Evolutionary conservation across 2,888 invertebrate species (phyloP).

Genomic region (Trypoxylon attenuatum): DNA sequence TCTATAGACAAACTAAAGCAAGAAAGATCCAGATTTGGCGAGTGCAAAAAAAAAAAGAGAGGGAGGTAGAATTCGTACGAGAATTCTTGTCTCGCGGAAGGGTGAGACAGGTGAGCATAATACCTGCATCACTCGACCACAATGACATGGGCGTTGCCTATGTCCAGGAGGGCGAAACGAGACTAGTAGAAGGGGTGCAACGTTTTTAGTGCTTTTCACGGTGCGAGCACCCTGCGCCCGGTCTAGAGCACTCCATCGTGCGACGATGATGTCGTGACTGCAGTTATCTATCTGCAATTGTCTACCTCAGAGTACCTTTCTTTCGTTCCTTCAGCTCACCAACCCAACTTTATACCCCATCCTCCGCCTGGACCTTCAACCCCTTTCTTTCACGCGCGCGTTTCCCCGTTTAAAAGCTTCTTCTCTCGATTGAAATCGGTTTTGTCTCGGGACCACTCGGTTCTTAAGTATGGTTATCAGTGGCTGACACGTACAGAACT

Average conservation of each 20-base stretch:
- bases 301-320: constrained; percentile 51
- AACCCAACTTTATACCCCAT: neutral
- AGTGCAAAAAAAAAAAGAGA: neutral
- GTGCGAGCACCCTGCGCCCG: constrained; percentile 26
- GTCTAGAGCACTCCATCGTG: constrained; percentile 63
- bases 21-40: no score
- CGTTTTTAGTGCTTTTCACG: constrained; percentile 61
- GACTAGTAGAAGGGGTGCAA: constrained; percentile 33
- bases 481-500: no score
- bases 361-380: constrained; percentile 3
- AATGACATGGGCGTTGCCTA: constrained; percentile 44
- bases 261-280: constrained; percentile 58
- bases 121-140: constrained; percentile 41
- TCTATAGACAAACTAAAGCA: no score
- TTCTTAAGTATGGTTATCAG: no score
- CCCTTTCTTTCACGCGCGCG: constrained; percentile 10
- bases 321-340: constrained; percentile 22
- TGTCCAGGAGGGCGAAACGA: constrained; percentile 32
- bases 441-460: no score
- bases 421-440: no score
- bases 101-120: constrained; percentile 56
- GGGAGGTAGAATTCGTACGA: neutral
- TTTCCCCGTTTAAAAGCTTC: constrained; percentile 16
- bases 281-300: constrained; percentile 52
- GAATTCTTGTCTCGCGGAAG: constrained; percentile 21